Evolutionary conservation across 2,888 invertebrate genomes (phyloP), one percentile per base, ranked within the genome.

Genomic region (Heliconius ethilla): DNA sequence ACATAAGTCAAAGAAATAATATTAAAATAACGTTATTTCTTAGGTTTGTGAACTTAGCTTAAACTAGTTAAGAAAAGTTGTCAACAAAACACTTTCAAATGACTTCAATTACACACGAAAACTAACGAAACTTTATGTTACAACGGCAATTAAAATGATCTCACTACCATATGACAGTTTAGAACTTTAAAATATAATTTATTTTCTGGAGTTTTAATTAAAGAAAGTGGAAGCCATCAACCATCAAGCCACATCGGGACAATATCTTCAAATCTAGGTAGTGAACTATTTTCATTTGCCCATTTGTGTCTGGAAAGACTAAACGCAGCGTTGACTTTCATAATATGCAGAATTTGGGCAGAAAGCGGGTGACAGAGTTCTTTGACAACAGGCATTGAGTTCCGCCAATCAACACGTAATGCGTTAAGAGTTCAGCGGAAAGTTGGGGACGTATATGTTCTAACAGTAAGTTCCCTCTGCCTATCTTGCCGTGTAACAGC

Each of bases 71-170:
- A 51, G 29, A 51, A 51, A 29, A 45, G 51, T 70, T 27, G 15
- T 29, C 45, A 18, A 29, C 18, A 10, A 51, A 0, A 51, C 51
- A 33, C 29, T 33, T 55, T 11, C 70, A 33, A 70, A 70, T 27
- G 45, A 22, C 55, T 55, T 33, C 13, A 55, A 33, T 70, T 55
- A 70, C 55, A 55, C 33, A 70, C 33, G 22, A n/a, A 29, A 55
- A 29, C 27, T 55, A 22, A 70, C 11, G 29, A 55, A 27, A 70
- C 18, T 63, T 70, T 70, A 63, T n/a, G 59, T 45, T 29, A 76
- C 76, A 76, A 18, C 33, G 70, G 65, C 37, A 51, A 51, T 27
- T 65, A 70, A 72, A 77, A 79, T 79, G 72, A 77, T 59, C 72
- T 79, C 55, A 59, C 79, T 65, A 29, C 65, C 70, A 45, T 51